A percentile compares a stretch with the other conserved stretches of the same genome.
These are phyloP conservation scores for Heliconius melpomene DNA, from an alignment of 1,140 invertebrate genomes.

Conservation along the genomic window DNA sequence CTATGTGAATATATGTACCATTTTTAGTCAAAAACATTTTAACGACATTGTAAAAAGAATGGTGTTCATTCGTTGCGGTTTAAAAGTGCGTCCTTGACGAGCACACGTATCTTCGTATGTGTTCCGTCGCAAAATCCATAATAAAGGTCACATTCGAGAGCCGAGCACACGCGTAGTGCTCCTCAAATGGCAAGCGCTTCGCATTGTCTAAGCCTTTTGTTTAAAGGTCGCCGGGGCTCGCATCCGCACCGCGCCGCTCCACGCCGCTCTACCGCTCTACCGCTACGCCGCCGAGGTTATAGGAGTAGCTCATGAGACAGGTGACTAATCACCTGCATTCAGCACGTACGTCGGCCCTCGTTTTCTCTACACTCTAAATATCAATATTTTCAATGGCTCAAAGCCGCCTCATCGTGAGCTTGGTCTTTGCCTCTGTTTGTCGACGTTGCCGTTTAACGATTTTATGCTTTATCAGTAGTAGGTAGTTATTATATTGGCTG, in stretches of 20 bases:
- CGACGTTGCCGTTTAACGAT: neutral
- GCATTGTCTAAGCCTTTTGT: conserved; percentile 44
- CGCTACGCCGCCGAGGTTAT: conserved; percentile 19
- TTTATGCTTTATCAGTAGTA: neutral
- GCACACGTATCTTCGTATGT: conserved; percentile 8
- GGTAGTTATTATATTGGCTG: neutral
- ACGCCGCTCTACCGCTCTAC: no score
- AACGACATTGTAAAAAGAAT: neutral
- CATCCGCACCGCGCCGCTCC: conserved; percentile 18
- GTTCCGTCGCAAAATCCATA: conserved; percentile 19
- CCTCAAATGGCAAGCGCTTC: conserved; percentile 45
- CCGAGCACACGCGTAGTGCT: conserved; percentile 23
- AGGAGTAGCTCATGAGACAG: conserved; percentile 37
- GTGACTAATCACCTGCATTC: conserved; percentile 47
- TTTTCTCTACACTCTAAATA: conserved; percentile 30
- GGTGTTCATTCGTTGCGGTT: neutral
- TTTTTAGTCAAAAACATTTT: neutral
- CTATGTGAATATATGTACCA: no score
- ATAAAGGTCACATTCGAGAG: conserved; percentile 40
- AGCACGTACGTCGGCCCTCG: conserved; percentile 19
- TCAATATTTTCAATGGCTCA: conserved; percentile 25
- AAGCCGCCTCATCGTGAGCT: neutral
- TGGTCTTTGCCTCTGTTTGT: neutral
- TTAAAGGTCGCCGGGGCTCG: conserved; percentile 39
- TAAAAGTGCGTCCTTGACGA: conserved; percentile 9